Conservation (phyloP, 2,113 vertebrate genomes). For the Petroica traversi region DNA sequence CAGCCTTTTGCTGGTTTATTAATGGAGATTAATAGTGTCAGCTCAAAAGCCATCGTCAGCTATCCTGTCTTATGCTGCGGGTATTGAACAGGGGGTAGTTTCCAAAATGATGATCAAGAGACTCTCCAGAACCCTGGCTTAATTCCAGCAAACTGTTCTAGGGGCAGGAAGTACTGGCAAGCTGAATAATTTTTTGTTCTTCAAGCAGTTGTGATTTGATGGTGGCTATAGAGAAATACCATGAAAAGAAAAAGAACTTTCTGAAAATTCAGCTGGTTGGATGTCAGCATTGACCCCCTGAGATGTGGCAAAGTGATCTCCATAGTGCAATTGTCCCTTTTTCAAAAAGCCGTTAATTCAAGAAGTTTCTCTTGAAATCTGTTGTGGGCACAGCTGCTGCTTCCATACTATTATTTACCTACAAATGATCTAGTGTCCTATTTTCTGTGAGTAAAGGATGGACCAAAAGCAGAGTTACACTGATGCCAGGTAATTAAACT, state of each 20-base stretch:
- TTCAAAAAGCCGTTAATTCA: background rate
- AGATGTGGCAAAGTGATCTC: background rate
- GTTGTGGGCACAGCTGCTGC: background rate
- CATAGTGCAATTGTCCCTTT: background rate
- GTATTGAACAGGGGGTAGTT: background rate
- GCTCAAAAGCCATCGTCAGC: background rate
- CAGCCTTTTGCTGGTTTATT: background rate
- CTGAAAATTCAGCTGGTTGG: background rate
- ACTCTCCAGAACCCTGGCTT: background rate
- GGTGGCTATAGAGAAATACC: background rate
- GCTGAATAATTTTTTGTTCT: background rate
- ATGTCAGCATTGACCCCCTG: background rate
- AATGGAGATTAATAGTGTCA: background rate
- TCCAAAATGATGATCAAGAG: background rate
- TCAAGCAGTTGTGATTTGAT: background rate
- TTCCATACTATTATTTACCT: background rate
- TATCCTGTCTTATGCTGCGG: accelerated
- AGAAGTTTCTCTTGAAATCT: background rate
- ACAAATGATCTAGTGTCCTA: background rate
- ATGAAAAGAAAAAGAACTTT: background rate
- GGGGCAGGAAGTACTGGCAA: background rate
- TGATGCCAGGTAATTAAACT: background rate
- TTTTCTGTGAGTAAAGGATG: background rate
- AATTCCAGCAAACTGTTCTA: background rate
- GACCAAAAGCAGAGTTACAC: background rate